phyloP scores from a whole-genome alignment of 2,113 vertebrate species.

The Coturnix japonica region DNA sequence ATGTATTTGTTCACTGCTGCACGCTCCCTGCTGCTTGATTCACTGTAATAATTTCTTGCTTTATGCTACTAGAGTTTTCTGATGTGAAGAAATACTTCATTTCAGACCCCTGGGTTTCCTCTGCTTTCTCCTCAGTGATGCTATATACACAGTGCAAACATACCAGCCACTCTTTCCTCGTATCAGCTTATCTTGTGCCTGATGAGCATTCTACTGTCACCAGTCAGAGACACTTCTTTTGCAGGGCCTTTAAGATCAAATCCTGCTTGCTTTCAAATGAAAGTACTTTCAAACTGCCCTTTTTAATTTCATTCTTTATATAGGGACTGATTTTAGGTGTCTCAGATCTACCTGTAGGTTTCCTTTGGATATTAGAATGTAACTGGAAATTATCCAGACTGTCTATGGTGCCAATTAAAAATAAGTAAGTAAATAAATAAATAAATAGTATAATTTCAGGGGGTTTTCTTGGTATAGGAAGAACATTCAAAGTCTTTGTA shows the following conservation, averaged over 20 bases:
- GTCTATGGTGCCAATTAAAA: neutral
- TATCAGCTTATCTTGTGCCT: neutral
- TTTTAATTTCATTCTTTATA: neutral
- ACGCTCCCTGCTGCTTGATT: constrained; percentile 21
- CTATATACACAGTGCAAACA: neutral
- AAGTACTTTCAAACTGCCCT: neutral
- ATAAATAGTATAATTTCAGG: neutral
- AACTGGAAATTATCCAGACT: neutral
- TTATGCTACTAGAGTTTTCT: constrained; percentile 7
- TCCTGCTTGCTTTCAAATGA: neutral
- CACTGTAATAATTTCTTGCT: constrained; percentile 1
- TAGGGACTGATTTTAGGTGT: neutral
- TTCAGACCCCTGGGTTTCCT: neutral
- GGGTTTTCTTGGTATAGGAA: neutral
- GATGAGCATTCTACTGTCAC: neutral
- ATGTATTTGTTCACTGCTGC: neutral
- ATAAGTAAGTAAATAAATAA: neutral
- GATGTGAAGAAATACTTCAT: neutral
- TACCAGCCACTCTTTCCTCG: neutral
- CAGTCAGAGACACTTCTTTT: neutral
- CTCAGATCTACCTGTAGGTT: neutral
- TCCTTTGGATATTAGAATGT: neutral
- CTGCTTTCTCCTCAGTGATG: neutral
- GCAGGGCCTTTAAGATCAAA: neutral
- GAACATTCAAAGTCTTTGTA: neutral